These are phyloP conservation scores for Cyclura pinguis DNA, from an alignment of 2,797 vertebrate species.

Conservation along the genomic window DNA sequence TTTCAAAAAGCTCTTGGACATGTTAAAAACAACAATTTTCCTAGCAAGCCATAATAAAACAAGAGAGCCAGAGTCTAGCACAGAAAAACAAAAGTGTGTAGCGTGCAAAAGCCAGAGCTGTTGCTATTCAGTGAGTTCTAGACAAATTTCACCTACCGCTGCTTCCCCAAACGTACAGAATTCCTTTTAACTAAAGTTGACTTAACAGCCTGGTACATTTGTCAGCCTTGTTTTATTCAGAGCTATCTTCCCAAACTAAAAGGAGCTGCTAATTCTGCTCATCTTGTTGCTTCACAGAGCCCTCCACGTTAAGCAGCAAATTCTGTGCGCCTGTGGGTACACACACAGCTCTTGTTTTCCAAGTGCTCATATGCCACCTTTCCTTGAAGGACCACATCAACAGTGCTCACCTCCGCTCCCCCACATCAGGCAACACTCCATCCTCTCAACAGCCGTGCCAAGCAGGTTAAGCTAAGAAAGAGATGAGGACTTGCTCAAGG, in stretches of 20 bases:
- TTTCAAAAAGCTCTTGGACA: constrained; percentile 31
- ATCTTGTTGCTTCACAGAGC: background rate
- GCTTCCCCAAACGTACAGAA: background rate
- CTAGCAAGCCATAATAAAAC: constrained; percentile 20
- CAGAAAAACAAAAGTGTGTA: accelerated
- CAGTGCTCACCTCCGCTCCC: background rate
- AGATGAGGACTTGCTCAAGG: background rate
- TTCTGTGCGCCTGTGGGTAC: background rate
- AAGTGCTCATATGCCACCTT: background rate
- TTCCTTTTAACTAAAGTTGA: accelerated
- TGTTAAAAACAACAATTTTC: constrained; percentile 40
- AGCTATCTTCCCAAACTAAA: background rate
- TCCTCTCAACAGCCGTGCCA: background rate
- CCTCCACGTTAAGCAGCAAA: background rate
- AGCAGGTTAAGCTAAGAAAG: background rate
- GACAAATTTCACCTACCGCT: accelerated
- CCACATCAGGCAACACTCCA: background rate
- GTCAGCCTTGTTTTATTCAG: background rate
- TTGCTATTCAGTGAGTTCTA: background rate
- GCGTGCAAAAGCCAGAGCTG: background rate
- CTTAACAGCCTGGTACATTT: accelerated
- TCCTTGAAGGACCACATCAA: background rate
- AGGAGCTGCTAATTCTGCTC: background rate
- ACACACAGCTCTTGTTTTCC: background rate
- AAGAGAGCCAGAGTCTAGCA: background rate